Evolutionary conservation across 2,888 invertebrate species (phyloP).

Genomic region (Caenorhabditis sp.): DNA sequence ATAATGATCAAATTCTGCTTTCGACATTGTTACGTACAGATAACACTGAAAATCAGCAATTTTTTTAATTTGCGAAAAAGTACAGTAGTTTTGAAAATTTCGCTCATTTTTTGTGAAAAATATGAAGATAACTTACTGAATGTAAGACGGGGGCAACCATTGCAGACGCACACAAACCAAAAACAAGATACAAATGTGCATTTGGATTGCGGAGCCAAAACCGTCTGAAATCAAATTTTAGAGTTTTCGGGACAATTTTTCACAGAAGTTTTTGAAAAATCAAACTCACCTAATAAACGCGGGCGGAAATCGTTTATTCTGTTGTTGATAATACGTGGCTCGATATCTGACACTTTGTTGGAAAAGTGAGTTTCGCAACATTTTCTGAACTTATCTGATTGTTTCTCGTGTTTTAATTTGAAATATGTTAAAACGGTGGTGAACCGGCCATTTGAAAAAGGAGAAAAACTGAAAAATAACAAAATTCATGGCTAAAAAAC

Average conservation of each 20-base stretch:
- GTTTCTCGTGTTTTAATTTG: background rate
- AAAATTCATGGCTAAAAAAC: conserved; percentile 8
- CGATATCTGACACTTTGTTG: conserved; percentile 11
- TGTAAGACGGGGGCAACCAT: conserved; percentile 51
- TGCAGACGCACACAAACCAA: conserved; percentile 50
- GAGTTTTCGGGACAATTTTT: too few relatives aligned
- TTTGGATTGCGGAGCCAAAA: conserved; percentile 54
- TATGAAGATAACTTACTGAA: conserved; percentile 39
- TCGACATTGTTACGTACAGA: conserved; percentile 46
- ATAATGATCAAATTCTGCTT: conserved; percentile 49
- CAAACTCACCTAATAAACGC: conserved; percentile 45
- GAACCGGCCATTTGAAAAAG: too few relatives aligned
- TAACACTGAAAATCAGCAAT: conserved; percentile 36
- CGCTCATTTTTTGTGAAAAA: too few relatives aligned
- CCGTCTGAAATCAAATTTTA: too few relatives aligned
- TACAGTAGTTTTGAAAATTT: too few relatives aligned
- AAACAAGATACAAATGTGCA: conserved; percentile 48
- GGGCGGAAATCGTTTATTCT: conserved; percentile 39
- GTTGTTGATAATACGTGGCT: conserved; percentile 53
- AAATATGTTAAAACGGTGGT: too few relatives aligned
- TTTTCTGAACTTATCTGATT: background rate
- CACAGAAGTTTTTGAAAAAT: background rate
- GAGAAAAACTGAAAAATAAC: background rate
- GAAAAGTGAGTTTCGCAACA: background rate
- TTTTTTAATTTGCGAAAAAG: too few relatives aligned